Evolutionary conservation across 2,797 vertebrate species (phyloP).

Genomic region (Florisuga fusca): DNA sequence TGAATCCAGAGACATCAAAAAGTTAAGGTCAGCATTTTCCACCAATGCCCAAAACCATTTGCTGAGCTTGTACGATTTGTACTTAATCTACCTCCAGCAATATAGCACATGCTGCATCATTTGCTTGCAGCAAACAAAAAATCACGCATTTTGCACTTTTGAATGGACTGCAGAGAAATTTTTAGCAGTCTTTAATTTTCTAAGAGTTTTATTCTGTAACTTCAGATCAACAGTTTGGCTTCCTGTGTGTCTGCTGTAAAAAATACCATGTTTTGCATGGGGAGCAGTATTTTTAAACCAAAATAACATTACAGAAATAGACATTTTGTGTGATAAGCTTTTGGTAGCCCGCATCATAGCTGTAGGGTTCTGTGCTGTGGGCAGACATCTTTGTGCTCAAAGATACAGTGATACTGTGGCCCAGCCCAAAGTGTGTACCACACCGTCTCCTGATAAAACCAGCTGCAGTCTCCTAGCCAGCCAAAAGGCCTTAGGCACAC

Average conservation of each 20-base stretch:
- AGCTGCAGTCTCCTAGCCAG: background rate
- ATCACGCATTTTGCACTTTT: background rate
- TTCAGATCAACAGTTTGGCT: background rate
- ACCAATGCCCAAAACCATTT: background rate
- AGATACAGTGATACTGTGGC: background rate
- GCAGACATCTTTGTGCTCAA: background rate
- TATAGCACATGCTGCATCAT: background rate
- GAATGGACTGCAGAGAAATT: background rate
- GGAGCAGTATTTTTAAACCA: background rate
- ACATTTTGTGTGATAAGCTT: background rate
- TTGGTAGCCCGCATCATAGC: background rate
- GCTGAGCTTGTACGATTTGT: background rate
- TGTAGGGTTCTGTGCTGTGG: background rate
- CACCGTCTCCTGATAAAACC: background rate
- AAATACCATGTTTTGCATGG: background rate
- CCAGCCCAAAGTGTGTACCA: background rate
- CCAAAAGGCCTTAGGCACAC: background rate
- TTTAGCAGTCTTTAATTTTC: background rate
- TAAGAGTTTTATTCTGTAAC: background rate
- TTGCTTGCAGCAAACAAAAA: background rate
- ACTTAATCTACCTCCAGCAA: accelerated
- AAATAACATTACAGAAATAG: slow-evolving; percentile 11
- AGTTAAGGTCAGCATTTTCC: background rate
- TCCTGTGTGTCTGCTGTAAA: background rate
- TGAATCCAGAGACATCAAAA: background rate